Conservation (phyloP, 2,113 vertebrate species). For the Montifringilla adamsi region DNA sequence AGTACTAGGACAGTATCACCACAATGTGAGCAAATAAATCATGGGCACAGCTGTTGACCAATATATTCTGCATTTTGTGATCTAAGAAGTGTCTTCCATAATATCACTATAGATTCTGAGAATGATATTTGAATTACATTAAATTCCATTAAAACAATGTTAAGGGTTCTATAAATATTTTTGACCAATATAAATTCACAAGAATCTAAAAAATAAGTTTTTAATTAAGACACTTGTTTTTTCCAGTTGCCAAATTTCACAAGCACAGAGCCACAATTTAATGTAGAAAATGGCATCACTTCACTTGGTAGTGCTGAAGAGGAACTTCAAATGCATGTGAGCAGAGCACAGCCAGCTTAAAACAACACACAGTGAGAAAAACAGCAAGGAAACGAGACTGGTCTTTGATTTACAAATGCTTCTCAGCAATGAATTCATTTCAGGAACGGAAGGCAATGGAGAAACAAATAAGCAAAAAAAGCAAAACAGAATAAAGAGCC, state of each 20-base stretch:
- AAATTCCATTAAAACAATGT: not conserved
- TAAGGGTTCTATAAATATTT: not conserved
- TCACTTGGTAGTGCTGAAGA: not conserved
- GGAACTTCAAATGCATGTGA: not conserved
- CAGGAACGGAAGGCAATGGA: not conserved
- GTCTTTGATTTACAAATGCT: slow-evolving; percentile 30
- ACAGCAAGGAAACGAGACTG: not conserved
- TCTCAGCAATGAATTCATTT: not conserved
- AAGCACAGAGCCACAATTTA: not conserved
- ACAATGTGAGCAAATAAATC: rapidly evolving
- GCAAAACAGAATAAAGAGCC: slow-evolving; percentile 34
- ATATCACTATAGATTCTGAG: not conserved
- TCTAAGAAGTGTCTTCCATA: not conserved
- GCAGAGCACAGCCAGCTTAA: not conserved
- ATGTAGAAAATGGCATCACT: not conserved
- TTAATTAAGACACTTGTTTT: not conserved
- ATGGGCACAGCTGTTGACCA: not conserved
- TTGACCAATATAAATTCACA: not conserved
- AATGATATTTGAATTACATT: not conserved
- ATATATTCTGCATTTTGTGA: not conserved
- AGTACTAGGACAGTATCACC: not conserved
- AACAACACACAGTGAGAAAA: not conserved
- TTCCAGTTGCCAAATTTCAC: not conserved
- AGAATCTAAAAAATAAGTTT: not conserved
- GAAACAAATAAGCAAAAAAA: slow-evolving; percentile 57